Percentiles rank a stretch among this genome's conserved stretches.
Evolutionary conservation across 2,113 vertebrate species (phyloP).

Genomic region (Takifugu bimaculatus): DNA sequence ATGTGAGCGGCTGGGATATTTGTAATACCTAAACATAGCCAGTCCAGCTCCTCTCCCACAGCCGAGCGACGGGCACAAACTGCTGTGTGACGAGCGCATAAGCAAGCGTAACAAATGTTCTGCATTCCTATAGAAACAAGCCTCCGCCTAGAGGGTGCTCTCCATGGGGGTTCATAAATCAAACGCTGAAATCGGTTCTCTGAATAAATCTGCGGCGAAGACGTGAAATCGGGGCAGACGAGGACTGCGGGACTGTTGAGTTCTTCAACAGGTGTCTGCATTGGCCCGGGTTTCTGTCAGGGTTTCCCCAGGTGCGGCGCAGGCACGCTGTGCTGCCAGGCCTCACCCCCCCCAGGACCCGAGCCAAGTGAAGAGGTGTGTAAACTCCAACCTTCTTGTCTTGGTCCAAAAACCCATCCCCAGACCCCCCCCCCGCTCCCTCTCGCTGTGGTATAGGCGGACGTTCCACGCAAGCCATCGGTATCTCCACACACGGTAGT

Average conservation of each 20-base stretch:
- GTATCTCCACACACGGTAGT: not conserved
- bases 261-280: too few species aligned
- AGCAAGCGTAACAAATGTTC: conserved; percentile 51
- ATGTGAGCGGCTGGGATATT: conserved; percentile 66
- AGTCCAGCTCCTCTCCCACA: conserved; percentile 63
- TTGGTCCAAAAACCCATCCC: not conserved
- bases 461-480: not conserved
- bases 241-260: too few species aligned
- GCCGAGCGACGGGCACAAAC: conserved; percentile 65
- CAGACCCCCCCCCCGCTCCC: not conserved
- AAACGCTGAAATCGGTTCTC: too few species aligned
- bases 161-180: too few species aligned
- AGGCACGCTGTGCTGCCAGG: too few species aligned
- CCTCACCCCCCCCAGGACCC: too few species aligned
- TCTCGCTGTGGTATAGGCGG: not conserved
- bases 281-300: too few species aligned
- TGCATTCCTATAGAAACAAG: conserved; percentile 51
- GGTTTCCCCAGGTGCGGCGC: too few species aligned
- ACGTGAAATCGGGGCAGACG: too few species aligned
- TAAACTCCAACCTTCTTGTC: too few species aligned
- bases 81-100: conserved; percentile 43
- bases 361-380: too few species aligned
- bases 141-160: conserved; percentile 13
- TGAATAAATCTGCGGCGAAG: too few species aligned
- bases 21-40: conserved; percentile 72